Base-by-base conservation (phyloP, 2,797 vertebrate genomes). In the Poliocrania exsul region DNA sequence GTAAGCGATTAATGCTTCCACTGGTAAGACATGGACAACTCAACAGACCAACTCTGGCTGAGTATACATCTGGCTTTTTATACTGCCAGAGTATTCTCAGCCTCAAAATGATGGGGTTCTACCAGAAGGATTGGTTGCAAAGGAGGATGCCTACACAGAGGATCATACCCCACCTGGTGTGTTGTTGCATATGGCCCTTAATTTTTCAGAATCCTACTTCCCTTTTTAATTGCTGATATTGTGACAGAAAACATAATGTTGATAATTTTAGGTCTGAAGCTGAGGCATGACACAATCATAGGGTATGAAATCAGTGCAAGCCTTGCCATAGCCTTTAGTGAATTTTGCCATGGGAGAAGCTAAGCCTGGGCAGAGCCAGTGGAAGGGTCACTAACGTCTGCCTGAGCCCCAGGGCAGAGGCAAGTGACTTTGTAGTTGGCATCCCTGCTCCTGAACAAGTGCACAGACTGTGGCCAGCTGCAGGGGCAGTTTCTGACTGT, bases 221-320 rank as follows among this genome's bases (percentile, higher is more conserved):
- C 9, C 20, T 72, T 93, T 93, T 81, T 69, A 81, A 37, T 38
- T 78, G 38, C 56, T 74, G 31, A 51, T 83, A 75, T 17, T 81
- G 23, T 40, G 57, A 54, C 31, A 33, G 28, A 71, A 96, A 64
- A 54, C 9, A 47, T 44, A 16, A 40, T 24, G 54, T 47, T 62
- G 72, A 49, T 61, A 81, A 75, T 44, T 77, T 69, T 42, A 23
- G 11, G 31, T 78, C 79, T 83, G 38, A 69, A 71, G 18, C 12
- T 17, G 31, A 42, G 46, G 9, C 0, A 0, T 58, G 37, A 61
- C 13, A 14, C 13, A 67, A 33, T 49, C 25, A 26, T 16, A 53
- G 56, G 8, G 19, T 35, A 11, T 35, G 67, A 70, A 84, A 72
- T 50, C n/a, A 70, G 16, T 15, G 47, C 28, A 51, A 77, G 33